Base-by-base conservation (phyloP, 2,797 vertebrate species). In the Lutjanus campechanus region DNA sequence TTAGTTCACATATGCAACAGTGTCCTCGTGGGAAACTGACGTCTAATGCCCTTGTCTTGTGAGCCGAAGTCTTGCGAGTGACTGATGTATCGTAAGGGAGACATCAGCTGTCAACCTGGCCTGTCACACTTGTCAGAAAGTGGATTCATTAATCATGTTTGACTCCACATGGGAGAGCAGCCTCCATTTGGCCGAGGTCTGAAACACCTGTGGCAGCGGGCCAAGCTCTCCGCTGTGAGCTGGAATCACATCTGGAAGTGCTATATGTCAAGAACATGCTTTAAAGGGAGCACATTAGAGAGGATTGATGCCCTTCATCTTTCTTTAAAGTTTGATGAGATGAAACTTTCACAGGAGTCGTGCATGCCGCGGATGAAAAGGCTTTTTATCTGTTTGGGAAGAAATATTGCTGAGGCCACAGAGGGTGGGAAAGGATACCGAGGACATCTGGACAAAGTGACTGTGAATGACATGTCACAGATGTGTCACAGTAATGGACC, bases 71-170 rank as follows among this genome's bases (percentile, higher is more conserved):
- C 44, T 68, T 69, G n/a, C 61, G 71, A 85, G 56, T 77, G 78
- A 89, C 68, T 63, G 83, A 79, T 88, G 78, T 49, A 76, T 82
- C 60, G 1, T 66, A 62, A 82, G 81, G 84, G 82, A 90, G 83
- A 83, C 83, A 71, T 93, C 88, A 90, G 73, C 86, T 86, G 91
- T 92, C 91, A 89, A 72, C 55, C 68, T 69, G 40, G 17, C 49
- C 83, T 88, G 85, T 93, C 89, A 90, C 43, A 73, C 65, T 63
- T 87, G 89, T 92, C 88, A 90, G 73, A 50, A 64, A 77, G 68
- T 72, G 2, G 72, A 89, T 92, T 90, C 86, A 93, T 93, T 91
- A 91, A 93, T 94, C 91, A 91, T 90, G 84, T 90, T 85, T 81
- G 90, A 88, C 80, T 88, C 82, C 73, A 78, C 86, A 81, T 74